Conservation (phyloP, 2,113 vertebrate genomes). For the Zapus hudsonius region DNA sequence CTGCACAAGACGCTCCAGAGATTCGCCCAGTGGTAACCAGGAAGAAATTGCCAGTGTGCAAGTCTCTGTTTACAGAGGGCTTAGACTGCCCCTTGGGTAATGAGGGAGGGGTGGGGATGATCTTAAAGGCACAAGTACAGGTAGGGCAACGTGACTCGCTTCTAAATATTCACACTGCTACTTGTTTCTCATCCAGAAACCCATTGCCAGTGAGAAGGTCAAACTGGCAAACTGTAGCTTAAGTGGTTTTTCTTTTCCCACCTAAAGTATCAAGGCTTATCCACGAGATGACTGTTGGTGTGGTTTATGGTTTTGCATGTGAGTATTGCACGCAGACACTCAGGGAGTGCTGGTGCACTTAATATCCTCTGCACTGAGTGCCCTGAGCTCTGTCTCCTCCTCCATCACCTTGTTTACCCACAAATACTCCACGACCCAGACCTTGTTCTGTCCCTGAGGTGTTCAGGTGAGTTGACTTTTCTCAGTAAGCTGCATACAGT, state of each 20-base stretch:
- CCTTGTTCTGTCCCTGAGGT: not conserved
- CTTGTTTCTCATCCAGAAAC: not conserved
- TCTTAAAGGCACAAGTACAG: not conserved
- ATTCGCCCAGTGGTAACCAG: slow-evolving; percentile 17
- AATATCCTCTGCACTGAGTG: no score
- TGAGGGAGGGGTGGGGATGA: not conserved
- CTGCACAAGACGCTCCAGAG: not conserved
- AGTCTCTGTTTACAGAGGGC: slow-evolving; percentile 20
- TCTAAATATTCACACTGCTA: not conserved
- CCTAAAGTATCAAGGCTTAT: not conserved
- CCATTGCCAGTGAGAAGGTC: not conserved
- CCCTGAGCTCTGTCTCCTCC: not conserved
- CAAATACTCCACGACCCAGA: fast-evolving
- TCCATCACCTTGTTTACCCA: fast-evolving
- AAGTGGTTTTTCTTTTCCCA: no score
- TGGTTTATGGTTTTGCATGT: not conserved
- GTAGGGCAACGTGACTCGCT: fast-evolving
- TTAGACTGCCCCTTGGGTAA: slow-evolving; percentile 30
- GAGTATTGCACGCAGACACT: not conserved
- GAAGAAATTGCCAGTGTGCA: not conserved
- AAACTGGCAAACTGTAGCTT: not conserved
- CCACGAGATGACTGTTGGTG: not conserved
- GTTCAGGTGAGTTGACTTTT: not conserved
- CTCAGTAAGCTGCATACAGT: fast-evolving
- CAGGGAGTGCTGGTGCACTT: fast-evolving